Evolutionary conservation across 2,797 vertebrate genomes (phyloP).

Genomic region (Lophotriccus pileatus): DNA sequence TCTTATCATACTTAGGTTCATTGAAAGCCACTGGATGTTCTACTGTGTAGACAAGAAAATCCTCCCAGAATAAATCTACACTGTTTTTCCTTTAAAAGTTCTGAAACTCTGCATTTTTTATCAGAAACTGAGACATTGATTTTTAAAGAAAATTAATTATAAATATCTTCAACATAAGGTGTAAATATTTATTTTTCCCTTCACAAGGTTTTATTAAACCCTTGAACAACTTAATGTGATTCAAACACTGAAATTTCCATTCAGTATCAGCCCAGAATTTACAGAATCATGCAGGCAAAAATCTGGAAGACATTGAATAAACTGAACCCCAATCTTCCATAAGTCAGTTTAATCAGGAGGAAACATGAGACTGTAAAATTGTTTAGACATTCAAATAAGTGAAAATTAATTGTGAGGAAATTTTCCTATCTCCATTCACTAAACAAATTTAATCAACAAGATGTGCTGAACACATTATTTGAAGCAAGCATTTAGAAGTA

Average conservation of each 20-base stretch:
- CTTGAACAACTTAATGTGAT: neutral
- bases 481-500: neutral
- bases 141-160: neutral
- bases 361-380: constrained; percentile 44
- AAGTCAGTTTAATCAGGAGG: constrained; percentile 36
- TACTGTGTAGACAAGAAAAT: neutral
- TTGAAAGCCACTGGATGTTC: neutral
- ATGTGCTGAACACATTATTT: neutral
- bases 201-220: neutral
- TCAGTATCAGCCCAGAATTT: neutral
- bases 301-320: constrained; percentile 55
- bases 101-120: neutral
- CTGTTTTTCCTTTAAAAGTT: neutral
- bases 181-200: neutral
- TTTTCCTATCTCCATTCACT: neutral
- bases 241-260: neutral
- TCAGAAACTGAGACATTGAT: neutral
- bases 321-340: neutral
- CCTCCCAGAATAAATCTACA: neutral
- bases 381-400: constrained; percentile 35
- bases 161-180: neutral
- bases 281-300: constrained; percentile 34
- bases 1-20: neutral
- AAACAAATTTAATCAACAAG: constrained; percentile 3
- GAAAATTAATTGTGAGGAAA: constrained; percentile 52